Conservation (phyloP, 2,113 vertebrate species). For the Papio anubis region DNA sequence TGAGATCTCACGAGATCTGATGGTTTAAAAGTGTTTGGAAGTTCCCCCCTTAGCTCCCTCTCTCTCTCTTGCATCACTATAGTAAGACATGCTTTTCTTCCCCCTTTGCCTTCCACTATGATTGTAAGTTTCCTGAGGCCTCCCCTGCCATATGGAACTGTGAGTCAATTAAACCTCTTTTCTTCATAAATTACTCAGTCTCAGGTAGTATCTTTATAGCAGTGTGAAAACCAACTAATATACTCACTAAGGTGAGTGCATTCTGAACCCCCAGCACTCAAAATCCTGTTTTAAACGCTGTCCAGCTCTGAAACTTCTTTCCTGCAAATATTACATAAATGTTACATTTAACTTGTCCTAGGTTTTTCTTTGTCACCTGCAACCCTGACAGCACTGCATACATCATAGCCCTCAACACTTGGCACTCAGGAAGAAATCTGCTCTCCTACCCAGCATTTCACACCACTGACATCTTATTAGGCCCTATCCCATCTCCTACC, state of each 20-base stretch:
- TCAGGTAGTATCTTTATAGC: no score
- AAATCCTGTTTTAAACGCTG: not conserved
- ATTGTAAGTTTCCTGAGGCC: no score
- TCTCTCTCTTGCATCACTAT: no score
- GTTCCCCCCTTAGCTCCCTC: no score
- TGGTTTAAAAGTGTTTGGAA: no score
- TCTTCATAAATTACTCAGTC: no score
- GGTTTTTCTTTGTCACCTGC: not conserved
- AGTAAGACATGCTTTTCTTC: no score
- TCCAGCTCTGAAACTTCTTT: not conserved
- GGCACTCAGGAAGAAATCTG: not conserved
- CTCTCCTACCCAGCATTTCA: not conserved
- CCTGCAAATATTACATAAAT: not conserved
- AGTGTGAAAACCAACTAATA: no score
- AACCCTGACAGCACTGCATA: not conserved
- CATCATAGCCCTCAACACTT: not conserved
- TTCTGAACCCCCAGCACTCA: not conserved
- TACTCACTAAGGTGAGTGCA: not conserved
- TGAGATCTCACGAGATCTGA: no score
- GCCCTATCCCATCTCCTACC: not conserved
- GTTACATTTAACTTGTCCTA: not conserved
- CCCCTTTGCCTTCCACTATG: no score
- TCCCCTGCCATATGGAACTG: no score
- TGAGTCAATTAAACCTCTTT: no score
- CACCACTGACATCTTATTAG: not conserved